A percentile compares a stretch with the other conserved stretches of the same genome.
Conservation (phyloP, 2,113 vertebrate genomes). For the Aramus guarauna region DNA sequence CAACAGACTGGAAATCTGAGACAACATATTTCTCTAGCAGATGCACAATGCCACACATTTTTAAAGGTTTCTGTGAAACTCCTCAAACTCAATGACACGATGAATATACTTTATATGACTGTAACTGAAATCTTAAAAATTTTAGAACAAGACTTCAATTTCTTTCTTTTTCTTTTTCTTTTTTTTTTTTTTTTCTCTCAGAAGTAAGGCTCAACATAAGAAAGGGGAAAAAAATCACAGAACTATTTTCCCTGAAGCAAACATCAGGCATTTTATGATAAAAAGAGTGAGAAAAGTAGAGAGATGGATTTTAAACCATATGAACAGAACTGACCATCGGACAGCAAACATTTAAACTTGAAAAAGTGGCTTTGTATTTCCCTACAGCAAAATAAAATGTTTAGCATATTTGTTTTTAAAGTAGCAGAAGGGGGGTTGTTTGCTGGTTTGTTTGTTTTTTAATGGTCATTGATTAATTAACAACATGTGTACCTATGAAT, state of each 20-base stretch:
- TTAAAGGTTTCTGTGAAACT: background rate
- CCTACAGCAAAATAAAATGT: background rate
- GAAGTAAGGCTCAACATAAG: background rate
- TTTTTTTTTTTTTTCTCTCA: background rate
- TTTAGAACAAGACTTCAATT: background rate
- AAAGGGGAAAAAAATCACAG: background rate
- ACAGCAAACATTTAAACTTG: background rate
- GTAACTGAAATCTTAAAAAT: background rate
- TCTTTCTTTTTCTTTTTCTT: background rate
- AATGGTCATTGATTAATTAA: background rate
- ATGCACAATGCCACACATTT: background rate
- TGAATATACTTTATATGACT: background rate
- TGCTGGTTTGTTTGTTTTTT: background rate
- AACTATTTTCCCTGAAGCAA: background rate
- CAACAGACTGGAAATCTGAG: background rate
- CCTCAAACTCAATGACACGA: background rate
- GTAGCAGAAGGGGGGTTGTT: fast-evolving
- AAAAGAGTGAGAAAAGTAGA: background rate
- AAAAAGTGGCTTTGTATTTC: background rate
- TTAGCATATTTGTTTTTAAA: background rate
- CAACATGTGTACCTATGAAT: fast-evolving
- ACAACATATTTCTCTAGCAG: background rate
- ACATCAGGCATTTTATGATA: background rate
- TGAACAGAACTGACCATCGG: background rate
- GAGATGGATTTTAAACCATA: background rate